Evolutionary conservation across 2,797 vertebrate genomes (phyloP).

Genomic region (Rhynchotus rufescens): DNA sequence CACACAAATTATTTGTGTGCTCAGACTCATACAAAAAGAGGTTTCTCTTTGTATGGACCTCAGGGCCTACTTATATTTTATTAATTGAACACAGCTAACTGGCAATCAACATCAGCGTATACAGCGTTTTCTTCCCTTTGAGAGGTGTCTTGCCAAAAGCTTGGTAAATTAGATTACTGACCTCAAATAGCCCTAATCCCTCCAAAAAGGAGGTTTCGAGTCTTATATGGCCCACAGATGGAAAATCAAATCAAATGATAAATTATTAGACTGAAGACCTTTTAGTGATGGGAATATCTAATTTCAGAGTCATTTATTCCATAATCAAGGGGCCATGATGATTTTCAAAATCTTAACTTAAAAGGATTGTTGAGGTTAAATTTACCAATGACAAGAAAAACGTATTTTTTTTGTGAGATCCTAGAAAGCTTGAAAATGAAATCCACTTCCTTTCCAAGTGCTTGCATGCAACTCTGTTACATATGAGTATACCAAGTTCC

Average conservation of each 20-base stretch:
- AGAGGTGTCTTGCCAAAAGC: background rate
- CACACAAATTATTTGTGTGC: too few relatives aligned
- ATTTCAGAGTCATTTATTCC: background rate
- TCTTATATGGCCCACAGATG: background rate
- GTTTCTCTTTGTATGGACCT: background rate
- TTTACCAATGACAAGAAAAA: background rate
- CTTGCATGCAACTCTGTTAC: background rate
- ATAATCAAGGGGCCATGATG: background rate
- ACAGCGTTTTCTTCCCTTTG: background rate
- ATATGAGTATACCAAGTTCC: background rate
- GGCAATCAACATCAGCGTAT: background rate
- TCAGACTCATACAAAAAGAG: background rate
- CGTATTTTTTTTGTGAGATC: background rate
- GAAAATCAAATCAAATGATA: background rate
- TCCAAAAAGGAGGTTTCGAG: background rate
- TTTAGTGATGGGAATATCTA: background rate
- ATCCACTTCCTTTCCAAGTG: background rate
- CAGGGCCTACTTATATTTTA: background rate
- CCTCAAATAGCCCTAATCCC: background rate
- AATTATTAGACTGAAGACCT: background rate
- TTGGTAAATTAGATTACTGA: background rate
- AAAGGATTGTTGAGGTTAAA: background rate
- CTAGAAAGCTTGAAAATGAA: background rate
- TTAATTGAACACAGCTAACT: background rate
- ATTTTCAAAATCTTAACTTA: background rate